These are phyloP conservation scores for Merluccius polli DNA, from an alignment of 2,797 vertebrate genomes.

Conservation along the genomic window DNA sequence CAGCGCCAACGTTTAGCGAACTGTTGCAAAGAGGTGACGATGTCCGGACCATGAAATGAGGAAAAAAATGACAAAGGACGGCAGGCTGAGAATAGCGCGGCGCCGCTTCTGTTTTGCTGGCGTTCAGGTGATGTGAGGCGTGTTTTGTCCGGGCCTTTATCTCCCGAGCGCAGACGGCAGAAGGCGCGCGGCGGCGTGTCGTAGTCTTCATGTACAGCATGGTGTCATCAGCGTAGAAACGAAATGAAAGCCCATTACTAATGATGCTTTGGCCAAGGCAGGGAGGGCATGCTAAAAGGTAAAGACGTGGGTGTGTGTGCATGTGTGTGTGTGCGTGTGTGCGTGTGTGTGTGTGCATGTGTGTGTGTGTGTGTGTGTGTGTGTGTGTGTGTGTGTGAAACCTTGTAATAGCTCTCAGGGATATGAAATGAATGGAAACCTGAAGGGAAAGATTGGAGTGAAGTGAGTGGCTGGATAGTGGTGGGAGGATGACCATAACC, in stretches of 20 bases:
- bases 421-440: conserved; percentile 10
- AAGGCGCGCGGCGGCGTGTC: background rate
- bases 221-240: background rate
- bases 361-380: background rate
- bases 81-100: background rate
- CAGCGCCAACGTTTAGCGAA: background rate
- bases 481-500: background rate
- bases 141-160: background rate
- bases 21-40: background rate
- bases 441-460: background rate
- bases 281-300: background rate
- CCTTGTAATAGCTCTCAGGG: background rate
- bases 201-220: background rate
- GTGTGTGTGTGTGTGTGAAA: background rate
- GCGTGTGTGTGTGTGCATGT: too few relatives aligned
- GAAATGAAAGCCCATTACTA: background rate
- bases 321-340: too few relatives aligned
- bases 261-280: background rate
- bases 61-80: background rate
- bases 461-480: background rate
- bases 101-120: background rate
- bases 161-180: background rate
- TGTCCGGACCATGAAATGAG: background rate
- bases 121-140: background rate
- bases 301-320: background rate